Conservation (phyloP, 1,140 invertebrate genomes). For the Rhizoglyphus robini region DNA sequence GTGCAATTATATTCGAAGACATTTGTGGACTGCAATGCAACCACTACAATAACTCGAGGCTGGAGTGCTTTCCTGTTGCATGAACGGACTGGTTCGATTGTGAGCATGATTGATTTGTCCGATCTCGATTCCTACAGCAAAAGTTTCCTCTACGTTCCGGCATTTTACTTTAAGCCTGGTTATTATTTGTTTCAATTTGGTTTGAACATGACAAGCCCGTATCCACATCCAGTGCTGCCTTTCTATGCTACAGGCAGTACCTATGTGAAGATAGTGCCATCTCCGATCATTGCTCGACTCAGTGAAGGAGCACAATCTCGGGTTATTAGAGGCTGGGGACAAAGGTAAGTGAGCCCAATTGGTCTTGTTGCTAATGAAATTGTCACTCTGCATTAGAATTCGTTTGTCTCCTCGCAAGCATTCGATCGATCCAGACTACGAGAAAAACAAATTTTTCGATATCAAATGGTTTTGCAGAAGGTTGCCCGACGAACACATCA, state of each 20-base stretch:
- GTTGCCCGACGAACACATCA: conserved; percentile 25
- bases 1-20: conserved; percentile 28
- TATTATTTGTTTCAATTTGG: conserved; percentile 28
- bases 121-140: conserved; percentile 28
- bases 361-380: too few relatives aligned
- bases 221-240: conserved; percentile 22
- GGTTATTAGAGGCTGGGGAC: conserved; percentile 28
- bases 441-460: conserved; percentile 28
- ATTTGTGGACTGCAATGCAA: conserved; percentile 27
- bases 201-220: conserved; percentile 27
- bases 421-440: conserved; percentile 29
- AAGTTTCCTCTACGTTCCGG: conserved; percentile 29
- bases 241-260: conserved; percentile 24
- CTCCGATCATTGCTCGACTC: conserved; percentile 28
- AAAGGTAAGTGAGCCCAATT: conserved; percentile 17
- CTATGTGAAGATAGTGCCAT: conserved; percentile 27
- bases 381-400: too few relatives aligned
- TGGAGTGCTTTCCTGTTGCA: conserved; percentile 25
- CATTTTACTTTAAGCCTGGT: conserved; percentile 27
- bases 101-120: conserved; percentile 27
- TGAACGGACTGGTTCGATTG: conserved; percentile 22
- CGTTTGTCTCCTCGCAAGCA: conserved; percentile 25
- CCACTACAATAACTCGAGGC: conserved; percentile 22
- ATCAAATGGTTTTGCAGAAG: conserved; percentile 29
- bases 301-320: conserved; percentile 29